These are phyloP conservation scores for Oreochromis tanganicae DNA, from an alignment of 2,113 vertebrate genomes.

Conservation along the genomic window DNA sequence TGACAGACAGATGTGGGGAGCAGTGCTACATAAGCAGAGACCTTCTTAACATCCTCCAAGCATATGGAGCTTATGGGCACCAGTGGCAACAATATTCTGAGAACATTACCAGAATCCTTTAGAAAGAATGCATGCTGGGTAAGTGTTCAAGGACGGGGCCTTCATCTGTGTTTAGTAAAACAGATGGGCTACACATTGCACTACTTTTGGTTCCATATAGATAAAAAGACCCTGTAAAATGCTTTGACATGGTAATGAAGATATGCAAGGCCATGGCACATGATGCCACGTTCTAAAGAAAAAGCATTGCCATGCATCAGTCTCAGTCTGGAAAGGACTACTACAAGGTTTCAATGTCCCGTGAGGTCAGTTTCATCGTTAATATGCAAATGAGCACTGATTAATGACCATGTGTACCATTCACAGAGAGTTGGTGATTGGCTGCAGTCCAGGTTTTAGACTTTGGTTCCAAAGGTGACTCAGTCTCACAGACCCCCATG, in stretches of 20 bases:
- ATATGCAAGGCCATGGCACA: neutral
- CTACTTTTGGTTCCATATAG: neutral
- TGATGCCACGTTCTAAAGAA: neutral
- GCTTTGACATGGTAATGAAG: neutral
- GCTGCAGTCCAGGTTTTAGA: neutral
- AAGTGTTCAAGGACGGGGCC: neutral
- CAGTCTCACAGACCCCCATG: neutral
- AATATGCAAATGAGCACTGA: neutral
- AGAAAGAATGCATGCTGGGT: neutral
- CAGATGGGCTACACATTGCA: conserved; percentile 10
- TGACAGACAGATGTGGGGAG: conserved; percentile 36
- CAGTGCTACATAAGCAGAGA: neutral
- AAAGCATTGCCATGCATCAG: neutral
- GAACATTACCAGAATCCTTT: neutral
- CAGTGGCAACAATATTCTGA: neutral
- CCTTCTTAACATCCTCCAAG: neutral
- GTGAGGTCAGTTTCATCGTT: neutral
- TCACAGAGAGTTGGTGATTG: neutral
- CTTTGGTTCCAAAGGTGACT: neutral
- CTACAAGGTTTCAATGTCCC: neutral
- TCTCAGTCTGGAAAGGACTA: neutral
- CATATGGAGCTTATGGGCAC: neutral
- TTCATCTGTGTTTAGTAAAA: neutral
- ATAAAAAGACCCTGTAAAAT: conserved; percentile 14
- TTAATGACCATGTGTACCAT: accelerated